Base-by-base conservation (phyloP, 2,888 invertebrate genomes). In the Candidula unifasciata region DNA sequence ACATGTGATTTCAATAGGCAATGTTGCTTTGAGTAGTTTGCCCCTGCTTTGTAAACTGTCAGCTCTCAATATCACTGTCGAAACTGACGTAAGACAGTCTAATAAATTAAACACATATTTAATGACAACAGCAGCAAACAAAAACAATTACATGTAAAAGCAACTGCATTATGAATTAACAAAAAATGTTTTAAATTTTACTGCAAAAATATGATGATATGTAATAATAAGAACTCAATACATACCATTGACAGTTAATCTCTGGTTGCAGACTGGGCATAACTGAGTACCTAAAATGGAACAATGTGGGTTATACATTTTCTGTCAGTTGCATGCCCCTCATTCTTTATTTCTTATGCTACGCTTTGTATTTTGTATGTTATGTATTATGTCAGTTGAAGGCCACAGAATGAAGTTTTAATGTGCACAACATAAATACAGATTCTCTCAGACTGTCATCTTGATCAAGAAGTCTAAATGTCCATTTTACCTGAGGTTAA, bases 231-330 rank as follows among this genome's bases (percentile, higher is more conserved):
- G 0, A 44, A 44, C 60, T 13, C 88, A 30, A 64, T 66, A 8
- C 91, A 89, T 91, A 95, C 95, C 96, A 94, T 95, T 96, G 79
- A 96, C 95, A 87, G 97, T 95, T 85, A 97, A 95, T 90, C 96
- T 95, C 79, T 96, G 95, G 89, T 96, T 96, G 93, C 98, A 98
- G 82, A 96, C 95, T 88, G 96, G 96, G 92, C 98, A 98, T 89
- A 96, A 94, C 90, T 96, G 95, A 88, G 96, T 96, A 89, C 97
- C 97, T 89, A 95, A 94, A 88, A 96, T 83, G 18, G 30, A 57
- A 57, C 33, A 13, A 76, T 66, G n/a, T 21, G 60, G 10, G 13
- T 44, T 44, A n/a, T n/a, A n/a, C n/a, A n/a, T n/a, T n/a, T n/a
- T n/a, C n/a, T n/a, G n/a, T n/a, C 44, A 10, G 44, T 44, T 44